Conservation (phyloP, 2,797 vertebrate species). For the Tokudaia tokunoshimensis region DNA sequence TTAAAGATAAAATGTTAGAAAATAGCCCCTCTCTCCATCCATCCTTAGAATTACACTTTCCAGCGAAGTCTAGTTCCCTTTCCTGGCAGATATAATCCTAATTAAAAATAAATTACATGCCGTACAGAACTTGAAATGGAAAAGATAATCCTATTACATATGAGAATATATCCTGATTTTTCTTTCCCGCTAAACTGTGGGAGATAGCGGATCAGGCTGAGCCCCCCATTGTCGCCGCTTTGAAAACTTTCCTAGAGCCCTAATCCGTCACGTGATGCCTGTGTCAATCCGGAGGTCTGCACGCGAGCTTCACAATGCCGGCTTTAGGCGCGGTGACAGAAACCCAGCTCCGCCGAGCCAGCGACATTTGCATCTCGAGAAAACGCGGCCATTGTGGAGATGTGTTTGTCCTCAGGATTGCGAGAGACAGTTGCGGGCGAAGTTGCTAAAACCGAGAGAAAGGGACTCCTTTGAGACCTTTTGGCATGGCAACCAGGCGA, state of each 20-base stretch:
- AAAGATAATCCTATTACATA: constrained; percentile 92
- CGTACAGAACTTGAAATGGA: constrained; percentile 90
- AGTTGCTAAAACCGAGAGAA: constrained; percentile 87
- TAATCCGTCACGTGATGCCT: constrained; percentile 86
- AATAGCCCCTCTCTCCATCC: constrained; percentile 42
- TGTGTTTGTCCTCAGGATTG: constrained; percentile 91
- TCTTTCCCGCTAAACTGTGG: constrained; percentile 87
- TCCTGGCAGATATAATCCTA: constrained; percentile 91
- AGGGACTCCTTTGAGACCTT: constrained; percentile 88
- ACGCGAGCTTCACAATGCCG: constrained; percentile 93
- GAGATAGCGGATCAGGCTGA: constrained; percentile 79
- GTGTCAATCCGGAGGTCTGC: constrained; percentile 91
- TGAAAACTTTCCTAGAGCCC: constrained; percentile 78
- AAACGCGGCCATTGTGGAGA: constrained; percentile 88
- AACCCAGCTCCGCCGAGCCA: constrained; percentile 87
- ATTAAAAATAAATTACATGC: constrained; percentile 95
- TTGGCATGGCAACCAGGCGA: constrained; percentile 92
- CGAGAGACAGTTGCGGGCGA: constrained; percentile 89
- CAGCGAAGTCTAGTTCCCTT: constrained; percentile 78
- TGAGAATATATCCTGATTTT: constrained; percentile 88
- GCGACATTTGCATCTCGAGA: constrained; percentile 90
- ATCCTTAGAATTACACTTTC: constrained; percentile 82
- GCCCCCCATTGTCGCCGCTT: constrained; percentile 79
- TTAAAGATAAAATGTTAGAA: constrained; percentile 54
- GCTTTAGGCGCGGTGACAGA: constrained; percentile 88